phyloP scores from a whole-genome alignment of 2,888 invertebrate species.

The Lasioglossum villosulum region DNA sequence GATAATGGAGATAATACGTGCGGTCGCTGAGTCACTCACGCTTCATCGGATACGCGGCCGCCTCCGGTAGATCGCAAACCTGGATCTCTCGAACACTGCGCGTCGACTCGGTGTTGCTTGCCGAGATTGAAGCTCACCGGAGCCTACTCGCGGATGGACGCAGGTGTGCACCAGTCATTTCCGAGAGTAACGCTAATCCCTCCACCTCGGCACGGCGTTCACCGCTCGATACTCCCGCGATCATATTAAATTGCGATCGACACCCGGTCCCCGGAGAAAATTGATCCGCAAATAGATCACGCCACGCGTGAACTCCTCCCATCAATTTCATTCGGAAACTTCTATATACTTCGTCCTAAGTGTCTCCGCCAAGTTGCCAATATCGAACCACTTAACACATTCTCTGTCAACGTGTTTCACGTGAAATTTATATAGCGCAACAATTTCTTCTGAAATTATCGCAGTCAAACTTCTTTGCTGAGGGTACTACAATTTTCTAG shows the following conservation, averaged over 20 bases:
- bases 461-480: no score
- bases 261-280: not conserved
- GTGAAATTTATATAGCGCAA: no score
- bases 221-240: not conserved
- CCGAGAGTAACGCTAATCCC: conserved; percentile 1
- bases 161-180: conserved; percentile 3
- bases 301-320: not conserved
- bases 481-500: no score
- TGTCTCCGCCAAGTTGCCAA: not conserved
- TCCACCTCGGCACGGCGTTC: not conserved
- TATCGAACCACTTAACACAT: not conserved
- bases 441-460: no score
- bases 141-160: not conserved
- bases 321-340: not conserved
- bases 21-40: conserved; percentile 21
- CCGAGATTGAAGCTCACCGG: conserved; percentile 1
- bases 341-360: not conserved
- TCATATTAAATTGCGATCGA: not conserved
- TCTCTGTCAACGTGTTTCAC: not conserved
- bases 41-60: conserved; percentile 24
- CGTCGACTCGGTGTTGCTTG: not conserved
- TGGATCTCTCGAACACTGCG: not conserved
- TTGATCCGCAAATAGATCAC: not conserved
- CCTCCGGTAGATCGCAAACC: conserved; percentile 18
- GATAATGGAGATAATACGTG: conserved; percentile 63